A percentile compares a stretch with the other conserved stretches of the same genome.
Conservation (phyloP, 23 tunicate species). For the Styela clava region DNA sequence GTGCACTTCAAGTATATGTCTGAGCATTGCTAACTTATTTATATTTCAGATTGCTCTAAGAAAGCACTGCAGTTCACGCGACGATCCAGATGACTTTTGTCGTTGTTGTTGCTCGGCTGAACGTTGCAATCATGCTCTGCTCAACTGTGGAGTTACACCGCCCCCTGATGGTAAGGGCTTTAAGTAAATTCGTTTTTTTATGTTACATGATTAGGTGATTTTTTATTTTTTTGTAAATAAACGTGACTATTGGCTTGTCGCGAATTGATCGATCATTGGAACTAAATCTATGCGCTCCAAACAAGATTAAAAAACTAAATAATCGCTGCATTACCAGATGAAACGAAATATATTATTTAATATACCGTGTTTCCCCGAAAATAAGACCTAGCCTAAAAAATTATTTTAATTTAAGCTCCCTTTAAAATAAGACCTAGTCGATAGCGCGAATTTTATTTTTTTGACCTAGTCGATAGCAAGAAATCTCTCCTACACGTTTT, state of each 20-base stretch:
- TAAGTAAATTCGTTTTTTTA: neutral
- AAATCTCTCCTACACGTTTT: too few relatives aligned
- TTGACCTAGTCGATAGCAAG: too few relatives aligned
- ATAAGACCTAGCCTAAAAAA: too few relatives aligned
- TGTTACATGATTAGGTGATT: neutral
- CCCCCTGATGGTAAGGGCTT: constrained; percentile 18
- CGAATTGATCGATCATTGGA: too few relatives aligned
- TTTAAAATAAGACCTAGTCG: too few relatives aligned
- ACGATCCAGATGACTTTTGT: constrained; percentile 5
- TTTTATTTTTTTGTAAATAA: neutral
- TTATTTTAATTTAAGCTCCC: too few relatives aligned
- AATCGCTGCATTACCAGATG: neutral
- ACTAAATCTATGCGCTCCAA: neutral
- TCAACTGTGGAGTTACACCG: constrained; percentile 20
- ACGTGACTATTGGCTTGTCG: too few relatives aligned
- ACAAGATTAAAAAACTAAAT: too few relatives aligned
- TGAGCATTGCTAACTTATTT: neutral
- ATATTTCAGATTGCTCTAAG: neutral
- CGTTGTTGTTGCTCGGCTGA: constrained; percentile 28
- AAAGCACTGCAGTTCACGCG: neutral
- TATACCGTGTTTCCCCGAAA: too few relatives aligned
- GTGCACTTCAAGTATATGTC: neutral
- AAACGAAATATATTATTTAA: too few relatives aligned
- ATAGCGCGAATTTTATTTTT: too few relatives aligned
- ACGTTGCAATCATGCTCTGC: constrained; percentile 28